Evolutionary conservation across 2,888 invertebrate species (phyloP), one percentile per base, ranked within the genome.

Genomic region (Disparrhopalites patrizii): DNA sequence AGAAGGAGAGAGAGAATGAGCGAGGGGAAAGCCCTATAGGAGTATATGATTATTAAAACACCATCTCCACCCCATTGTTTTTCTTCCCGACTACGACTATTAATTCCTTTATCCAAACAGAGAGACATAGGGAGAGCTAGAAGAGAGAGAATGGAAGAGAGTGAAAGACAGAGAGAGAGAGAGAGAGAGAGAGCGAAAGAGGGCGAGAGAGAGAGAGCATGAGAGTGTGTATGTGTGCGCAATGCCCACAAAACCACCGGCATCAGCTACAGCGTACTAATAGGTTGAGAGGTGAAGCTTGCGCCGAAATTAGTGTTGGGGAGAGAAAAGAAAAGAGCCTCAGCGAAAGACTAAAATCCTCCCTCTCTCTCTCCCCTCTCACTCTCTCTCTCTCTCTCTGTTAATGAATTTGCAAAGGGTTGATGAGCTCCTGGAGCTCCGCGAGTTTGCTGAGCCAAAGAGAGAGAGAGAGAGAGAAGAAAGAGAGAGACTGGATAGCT

Each of bases 381-480:
- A n/a, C n/a, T n/a, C 18, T 15, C 31, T 10, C 20, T 38, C 38
- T 50, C 18, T 15, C 31, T 10, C 20, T 38, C 38, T 50, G 33
- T 51, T 61, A 61, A 61, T 61, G 61, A 61, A 61, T 61, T 58
- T 61, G 61, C 61, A 61, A 60, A 61, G 61, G 61, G 61, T 61
- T 61, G 61, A 61, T 61, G 61, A 61, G 61, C 61, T 60, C 60
- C 47, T 27, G 47, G 47, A 60, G 30, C 47, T 31, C 18, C 25
- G 31, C 43, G 20, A 15, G 30, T 25, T 38, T 23, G 15, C n/a
- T 18, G 30, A 27, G 38, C 40, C 40, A 60, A 2, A 47, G 27
- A 25, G 30, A 2, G 20, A 38, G 36, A 15, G 25, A 7, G 25
- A 25, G 20, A 47, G 47, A 20, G 47, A 10, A 18, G 36, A 33